Evolutionary conservation across 2,797 vertebrate genomes (phyloP).

Genomic region (Leptatherina wallacei): DNA sequence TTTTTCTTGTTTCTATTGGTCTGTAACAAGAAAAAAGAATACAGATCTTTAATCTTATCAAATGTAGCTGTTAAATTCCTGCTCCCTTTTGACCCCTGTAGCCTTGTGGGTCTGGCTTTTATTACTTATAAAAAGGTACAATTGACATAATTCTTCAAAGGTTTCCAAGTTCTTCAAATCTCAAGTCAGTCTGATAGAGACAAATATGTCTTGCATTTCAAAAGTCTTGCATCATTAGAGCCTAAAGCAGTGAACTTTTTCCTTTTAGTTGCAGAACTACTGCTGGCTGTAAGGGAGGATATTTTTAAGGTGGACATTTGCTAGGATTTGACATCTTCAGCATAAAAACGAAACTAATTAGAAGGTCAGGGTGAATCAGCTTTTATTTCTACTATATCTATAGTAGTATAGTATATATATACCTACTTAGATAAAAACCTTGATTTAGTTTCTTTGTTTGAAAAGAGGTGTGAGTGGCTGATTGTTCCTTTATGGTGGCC

Average conservation of each 20-base stretch:
- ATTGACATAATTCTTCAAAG: too few species aligned
- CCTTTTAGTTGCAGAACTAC: background rate
- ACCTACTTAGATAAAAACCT: too few species aligned
- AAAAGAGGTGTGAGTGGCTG: too few species aligned
- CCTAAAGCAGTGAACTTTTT: background rate
- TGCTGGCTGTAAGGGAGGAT: background rate
- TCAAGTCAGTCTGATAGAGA: background rate
- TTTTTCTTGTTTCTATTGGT: too few species aligned
- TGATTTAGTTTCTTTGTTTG: background rate
- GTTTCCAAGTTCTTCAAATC: background rate
- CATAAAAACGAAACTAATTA: background rate
- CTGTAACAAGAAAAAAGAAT: background rate
- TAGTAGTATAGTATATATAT: too few species aligned
- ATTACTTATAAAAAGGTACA: too few species aligned
- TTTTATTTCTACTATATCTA: background rate
- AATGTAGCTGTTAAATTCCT: background rate
- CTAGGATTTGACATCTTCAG: too few species aligned
- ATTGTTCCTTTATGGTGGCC: too few species aligned
- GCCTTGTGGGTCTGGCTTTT: background rate
- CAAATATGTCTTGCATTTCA: too few species aligned
- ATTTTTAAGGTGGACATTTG: too few species aligned
- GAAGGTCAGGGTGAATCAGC: background rate
- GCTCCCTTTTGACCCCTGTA: background rate
- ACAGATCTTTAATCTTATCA: background rate
- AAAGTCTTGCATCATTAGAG: too few species aligned